Base-by-base conservation (phyloP, 2,113 vertebrate genomes). In the Cichladusa arquata region DNA sequence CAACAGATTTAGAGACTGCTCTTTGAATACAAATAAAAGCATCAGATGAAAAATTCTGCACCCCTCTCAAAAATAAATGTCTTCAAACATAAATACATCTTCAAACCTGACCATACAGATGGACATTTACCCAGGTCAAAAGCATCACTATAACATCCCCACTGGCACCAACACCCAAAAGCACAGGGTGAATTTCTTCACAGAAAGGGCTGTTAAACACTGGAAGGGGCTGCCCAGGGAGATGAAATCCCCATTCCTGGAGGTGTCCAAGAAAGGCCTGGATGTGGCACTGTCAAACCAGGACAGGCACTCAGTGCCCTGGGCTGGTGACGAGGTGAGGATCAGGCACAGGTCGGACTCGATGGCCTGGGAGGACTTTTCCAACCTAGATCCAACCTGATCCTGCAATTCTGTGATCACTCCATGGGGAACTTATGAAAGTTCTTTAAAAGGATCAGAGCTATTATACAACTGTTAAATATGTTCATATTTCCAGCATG, bases 11-110 rank as follows among this genome's bases (percentile, higher is more conserved):
- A 72, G 81, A 86, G 22, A 33, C 31, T 45, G 51, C 19, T 84
- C 65, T 84, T 22, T 8, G 31, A 71, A 72, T 36, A 36, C 5
- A 86, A 81, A 70, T n/a, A 36, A 38, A 64, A 70, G 36, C 3
- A 60, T 17, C 17, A 14, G 19, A 11, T 53, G 25, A 77, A 73
- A 72, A 57, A 62, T 50, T 53, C 36, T 17, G 23, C 61, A 25
- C 6, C 3, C 2, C 19, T 6, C 28, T 2, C 36, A 18, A n/a
- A 61, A 85, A 51, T 1, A 44, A 8, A 2, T 12, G 14, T 18
- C 28, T 45, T 26, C 22, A 48, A 79, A 61, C 12, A 80, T 6
- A 38, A 80, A 61, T 8, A 3, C 11, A 17, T 14, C 45, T 51
- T 42, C 40, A 58, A 61, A 54, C 4, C 47, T 29, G 12, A 40